Conservation (phyloP, 2,797 vertebrate genomes). For the Scomberomorus guttatus region DNA sequence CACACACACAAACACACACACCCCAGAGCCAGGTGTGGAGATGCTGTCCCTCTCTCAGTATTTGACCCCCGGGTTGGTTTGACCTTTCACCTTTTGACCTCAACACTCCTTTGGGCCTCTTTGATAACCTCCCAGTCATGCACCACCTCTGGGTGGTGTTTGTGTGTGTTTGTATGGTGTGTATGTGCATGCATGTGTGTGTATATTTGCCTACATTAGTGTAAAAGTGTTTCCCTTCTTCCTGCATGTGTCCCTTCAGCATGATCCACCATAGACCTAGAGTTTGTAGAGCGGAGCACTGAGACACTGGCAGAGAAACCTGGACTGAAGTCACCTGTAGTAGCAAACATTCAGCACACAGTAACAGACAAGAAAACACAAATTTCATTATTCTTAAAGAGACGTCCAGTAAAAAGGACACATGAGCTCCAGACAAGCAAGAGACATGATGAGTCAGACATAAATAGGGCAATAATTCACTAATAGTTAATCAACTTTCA, state of each 20-base stretch:
- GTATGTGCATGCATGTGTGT: conserved; percentile 47
- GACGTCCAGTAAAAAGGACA: too few species aligned
- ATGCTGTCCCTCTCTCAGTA: conserved; percentile 75
- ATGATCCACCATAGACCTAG: conserved; percentile 68
- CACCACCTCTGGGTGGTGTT: conserved; percentile 73
- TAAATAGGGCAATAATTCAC: too few species aligned
- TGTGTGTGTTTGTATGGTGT: conserved; percentile 64
- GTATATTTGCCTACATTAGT: conserved; percentile 42
- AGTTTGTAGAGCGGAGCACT: conserved; percentile 61
- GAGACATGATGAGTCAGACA: too few species aligned
- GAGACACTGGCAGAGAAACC: neutral
- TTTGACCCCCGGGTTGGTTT: conserved; percentile 71
- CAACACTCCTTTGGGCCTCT: conserved; percentile 78
- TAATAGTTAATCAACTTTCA: too few species aligned
- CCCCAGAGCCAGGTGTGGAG: conserved; percentile 79
- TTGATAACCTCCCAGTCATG: conserved; percentile 71
- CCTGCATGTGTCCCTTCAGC: conserved; percentile 76
- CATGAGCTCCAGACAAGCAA: too few species aligned
- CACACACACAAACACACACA: conserved; percentile 63
- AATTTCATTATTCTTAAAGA: too few species aligned
- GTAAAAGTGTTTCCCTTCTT: conserved; percentile 37
- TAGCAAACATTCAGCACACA: too few species aligned
- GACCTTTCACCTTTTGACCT: conserved; percentile 66
- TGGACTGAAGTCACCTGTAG: neutral
- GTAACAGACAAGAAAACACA: too few species aligned